A percentile compares a stretch with the other conserved stretches of the same genome.
These are phyloP conservation scores for Callipepla squamata DNA, from an alignment of 2,113 vertebrate genomes.

Conservation along the genomic window DNA sequence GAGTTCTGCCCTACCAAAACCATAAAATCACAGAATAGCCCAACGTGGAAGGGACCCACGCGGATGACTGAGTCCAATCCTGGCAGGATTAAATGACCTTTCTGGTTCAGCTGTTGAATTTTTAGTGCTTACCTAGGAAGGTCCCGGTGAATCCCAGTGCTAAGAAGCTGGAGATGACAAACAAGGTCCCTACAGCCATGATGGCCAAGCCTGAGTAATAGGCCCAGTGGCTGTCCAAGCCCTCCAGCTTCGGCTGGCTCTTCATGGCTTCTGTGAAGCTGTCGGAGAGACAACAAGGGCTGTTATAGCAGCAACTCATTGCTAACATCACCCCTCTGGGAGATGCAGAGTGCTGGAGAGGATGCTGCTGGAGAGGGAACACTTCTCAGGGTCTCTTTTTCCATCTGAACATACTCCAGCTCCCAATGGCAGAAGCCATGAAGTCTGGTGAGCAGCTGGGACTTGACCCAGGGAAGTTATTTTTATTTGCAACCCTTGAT, in stretches of 20 bases:
- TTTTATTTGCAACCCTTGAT: not conserved
- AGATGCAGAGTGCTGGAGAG: not conserved
- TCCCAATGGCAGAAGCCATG: not conserved
- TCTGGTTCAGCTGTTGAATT: not conserved
- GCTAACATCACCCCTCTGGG: not conserved
- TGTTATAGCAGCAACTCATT: not conserved
- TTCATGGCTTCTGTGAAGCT: constrained; percentile 91
- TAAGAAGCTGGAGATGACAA: constrained; percentile 92
- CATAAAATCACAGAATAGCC: too few species aligned
- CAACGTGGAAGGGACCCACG: too few species aligned
- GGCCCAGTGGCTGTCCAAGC: constrained; percentile 75
- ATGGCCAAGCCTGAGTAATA: constrained; percentile 79
- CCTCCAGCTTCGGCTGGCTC: constrained; percentile 81
- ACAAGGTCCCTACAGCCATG: constrained; percentile 78
- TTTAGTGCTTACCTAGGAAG: constrained; percentile 87
- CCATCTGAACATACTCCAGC: not conserved
- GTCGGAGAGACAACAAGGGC: constrained; percentile 5
- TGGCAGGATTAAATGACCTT: not conserved
- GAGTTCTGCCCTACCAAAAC: not conserved
- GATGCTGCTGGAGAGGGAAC: not conserved
- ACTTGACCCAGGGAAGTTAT: not conserved
- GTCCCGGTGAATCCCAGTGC: constrained; percentile 93
- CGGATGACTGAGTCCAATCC: not conserved
- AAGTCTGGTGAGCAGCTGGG: not conserved
- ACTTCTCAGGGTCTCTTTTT: not conserved